Conservation (phyloP, 2,113 vertebrate genomes). For the Dasyprocta punctata region DNA sequence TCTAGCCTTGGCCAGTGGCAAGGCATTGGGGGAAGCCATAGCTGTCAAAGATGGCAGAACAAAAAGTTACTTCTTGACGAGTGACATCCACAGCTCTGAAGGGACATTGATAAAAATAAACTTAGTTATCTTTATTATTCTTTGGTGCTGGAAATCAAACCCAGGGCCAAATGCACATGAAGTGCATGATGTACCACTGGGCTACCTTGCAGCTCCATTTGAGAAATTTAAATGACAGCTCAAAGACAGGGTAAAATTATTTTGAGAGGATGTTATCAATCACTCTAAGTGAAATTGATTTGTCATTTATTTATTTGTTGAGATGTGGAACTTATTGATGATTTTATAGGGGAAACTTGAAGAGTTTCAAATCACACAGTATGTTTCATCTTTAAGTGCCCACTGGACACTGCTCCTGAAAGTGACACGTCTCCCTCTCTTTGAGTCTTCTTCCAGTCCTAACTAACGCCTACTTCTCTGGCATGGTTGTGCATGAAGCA, state of each 20-base stretch:
- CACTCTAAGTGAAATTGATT: constrained; percentile 14
- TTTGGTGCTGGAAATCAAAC: neutral
- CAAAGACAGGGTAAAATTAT: neutral
- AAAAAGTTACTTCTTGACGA: neutral
- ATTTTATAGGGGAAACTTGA: neutral
- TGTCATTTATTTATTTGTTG: neutral
- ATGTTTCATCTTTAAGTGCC: neutral
- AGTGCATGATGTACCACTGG: neutral
- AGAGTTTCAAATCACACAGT: neutral
- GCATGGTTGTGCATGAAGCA: rapidly evolving
- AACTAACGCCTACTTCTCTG: neutral
- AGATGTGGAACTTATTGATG: neutral
- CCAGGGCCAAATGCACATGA: neutral
- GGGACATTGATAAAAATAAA: neutral
- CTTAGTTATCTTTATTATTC: neutral
- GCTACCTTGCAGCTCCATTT: neutral
- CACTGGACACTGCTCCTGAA: neutral
- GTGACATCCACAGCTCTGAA: neutral
- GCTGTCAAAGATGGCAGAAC: neutral
- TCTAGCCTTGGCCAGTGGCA: neutral
- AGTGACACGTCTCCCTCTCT: neutral
- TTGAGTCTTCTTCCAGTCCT: neutral
- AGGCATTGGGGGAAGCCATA: neutral
- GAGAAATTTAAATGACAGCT: neutral
- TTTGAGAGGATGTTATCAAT: neutral